Evolutionary conservation across 2,113 vertebrate genomes (phyloP), one percentile per base, ranked within the genome.

Genomic region (Callionymus lyra): DNA sequence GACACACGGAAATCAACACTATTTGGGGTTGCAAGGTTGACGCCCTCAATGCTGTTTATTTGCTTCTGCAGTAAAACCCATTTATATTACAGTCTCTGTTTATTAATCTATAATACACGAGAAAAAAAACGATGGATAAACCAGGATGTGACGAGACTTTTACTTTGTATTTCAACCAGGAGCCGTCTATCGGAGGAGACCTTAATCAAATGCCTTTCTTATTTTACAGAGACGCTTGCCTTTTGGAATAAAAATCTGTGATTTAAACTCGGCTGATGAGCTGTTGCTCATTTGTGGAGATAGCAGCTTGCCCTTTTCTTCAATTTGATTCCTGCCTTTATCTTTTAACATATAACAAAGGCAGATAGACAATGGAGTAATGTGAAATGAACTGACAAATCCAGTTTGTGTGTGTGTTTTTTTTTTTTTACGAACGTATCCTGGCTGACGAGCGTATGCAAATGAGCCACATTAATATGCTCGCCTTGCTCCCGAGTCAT

Each of bases 241-340:
- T 83, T 81, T 81, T 74, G 79, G 82, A 83, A 79, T 78, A 79
- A 70, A 83, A 84, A 85, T 86, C 81, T 84, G 70, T 79, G 82
- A 86, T 84, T 86, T 82, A 79, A 86, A 81, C 77, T 68, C 68
- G 77, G 77, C 80, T 83, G 83, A 85, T 84, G 85, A 84, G 83
- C 80, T 76, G 80, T 84, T 84, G 80, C 82, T 87, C 83, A 83
- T 83, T 85, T 82, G 76, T 70, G 64, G 81, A 86, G 85, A 86
- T 86, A 86, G 81, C 81, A 77, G 85, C 81, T 79, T 79, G 85
- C 83, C 82, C 83, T 82, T 86, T 86, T 85, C 84, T 82, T 84
- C 78, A 81, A 76, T 82, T 85, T 84, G 83, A 78, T 85, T 85
- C 84, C 76, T 76, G 65, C 79, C 69, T 75, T 84, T 85, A 85